phyloP scores from a whole-genome alignment of 1,140 invertebrate genomes.

The Drosophila rufa region DNA sequence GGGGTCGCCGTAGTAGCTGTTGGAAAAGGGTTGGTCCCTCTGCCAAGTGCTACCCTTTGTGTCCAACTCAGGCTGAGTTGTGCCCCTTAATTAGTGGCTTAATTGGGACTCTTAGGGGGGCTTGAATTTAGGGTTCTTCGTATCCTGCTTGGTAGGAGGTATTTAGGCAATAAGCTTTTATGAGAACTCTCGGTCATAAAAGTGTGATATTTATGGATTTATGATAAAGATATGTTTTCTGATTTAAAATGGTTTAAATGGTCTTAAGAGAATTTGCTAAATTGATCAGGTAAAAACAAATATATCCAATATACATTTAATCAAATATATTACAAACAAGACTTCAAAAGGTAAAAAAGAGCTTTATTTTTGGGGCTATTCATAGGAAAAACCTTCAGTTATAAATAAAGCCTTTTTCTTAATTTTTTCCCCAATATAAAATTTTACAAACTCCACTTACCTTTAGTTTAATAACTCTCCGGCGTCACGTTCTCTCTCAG shows the following conservation, averaged over 20 bases:
- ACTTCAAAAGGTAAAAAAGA: background rate
- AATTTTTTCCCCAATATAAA: background rate
- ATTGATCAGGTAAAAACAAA: too few species aligned
- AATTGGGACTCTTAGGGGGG: constrained; percentile 16
- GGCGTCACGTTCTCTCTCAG: too few species aligned
- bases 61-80: background rate
- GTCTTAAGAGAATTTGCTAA: too few species aligned
- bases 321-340: too few species aligned
- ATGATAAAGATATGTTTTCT: background rate
- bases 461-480: too few species aligned
- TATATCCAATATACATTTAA: too few species aligned
- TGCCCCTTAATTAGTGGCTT: constrained; percentile 36
- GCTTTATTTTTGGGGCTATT: background rate
- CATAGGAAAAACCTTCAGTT: too few species aligned
- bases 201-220: background rate
- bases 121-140: background rate
- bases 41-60: constrained; percentile 36
- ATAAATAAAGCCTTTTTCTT: too few species aligned
- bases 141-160: background rate
- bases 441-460: background rate
- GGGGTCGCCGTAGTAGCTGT: constrained; percentile 4
- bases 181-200: background rate
- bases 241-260: background rate
- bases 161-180: background rate
- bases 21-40: constrained; percentile 16